Evolutionary conservation across 2,797 vertebrate genomes (phyloP), one percentile per base, ranked within the genome.

Genomic region (Silurus lanzhouensis): DNA sequence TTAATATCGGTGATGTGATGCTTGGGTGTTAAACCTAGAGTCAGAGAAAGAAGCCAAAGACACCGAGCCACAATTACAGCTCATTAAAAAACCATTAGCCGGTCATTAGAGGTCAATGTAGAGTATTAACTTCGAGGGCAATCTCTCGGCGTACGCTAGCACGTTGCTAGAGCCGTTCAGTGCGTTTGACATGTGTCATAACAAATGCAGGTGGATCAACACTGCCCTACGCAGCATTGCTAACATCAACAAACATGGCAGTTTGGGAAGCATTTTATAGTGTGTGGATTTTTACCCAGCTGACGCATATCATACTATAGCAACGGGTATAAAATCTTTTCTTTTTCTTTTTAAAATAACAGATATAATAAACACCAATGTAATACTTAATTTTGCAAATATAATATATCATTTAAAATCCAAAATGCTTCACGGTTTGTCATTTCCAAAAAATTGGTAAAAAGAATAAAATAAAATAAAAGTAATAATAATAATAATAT

Each of bases 31-130:
- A 70, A 79, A 83, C 27, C 79, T 55, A 38, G 22, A 74, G 68
- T 75, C 81, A 68, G 77, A 76, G 58, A 63, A 46, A 58, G 60
- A 25, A 25, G 78, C 61, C 58, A 57, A 77, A 81, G 67, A 81
- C 8, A 8, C 84, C 44, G 57, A 71, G 13, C 80, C 60, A 68
- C 71, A 68, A 76, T 82, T 82, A 67, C 31, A 60, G 48, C 79
- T 85, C 84, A 82, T 85, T 85, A 82, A 76, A 76, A 67, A 68
- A 27, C 22, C 80, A 85, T 85, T 76, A 76, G 22, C 61, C 31
- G 80, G 71, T 82, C 71, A 60, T 82, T 82, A 82, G 63, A 48
- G 80, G 80, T 82, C 84, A 85, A 63, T n/a, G 84, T 68, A 67
- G 22, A 27, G 84, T 66, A 74, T 85, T 74, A 85, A 78, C 46